Base-by-base conservation (phyloP, 2,113 vertebrate species). In the Notothenia rossii region DNA sequence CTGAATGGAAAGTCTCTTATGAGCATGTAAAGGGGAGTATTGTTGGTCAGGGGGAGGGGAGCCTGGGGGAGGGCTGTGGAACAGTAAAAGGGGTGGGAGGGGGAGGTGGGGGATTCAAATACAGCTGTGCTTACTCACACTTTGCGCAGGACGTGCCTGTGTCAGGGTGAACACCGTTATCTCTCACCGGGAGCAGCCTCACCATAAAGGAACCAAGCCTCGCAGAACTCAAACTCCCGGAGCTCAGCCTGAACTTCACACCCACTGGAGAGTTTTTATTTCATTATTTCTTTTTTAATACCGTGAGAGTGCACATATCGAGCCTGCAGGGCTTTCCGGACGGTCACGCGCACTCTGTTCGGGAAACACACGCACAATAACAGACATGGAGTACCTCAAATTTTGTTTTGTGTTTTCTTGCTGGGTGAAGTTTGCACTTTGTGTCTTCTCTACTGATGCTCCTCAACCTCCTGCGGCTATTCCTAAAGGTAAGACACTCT, bases 401-500 rank as follows among this genome's bases (percentile, higher is more conserved):
- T 89, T 89, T 81, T 83, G 67, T 82, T 70, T 93, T 6, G 20
- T 93, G 56, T 79, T 87, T 63, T 89, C 87, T 11, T 84, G 73
- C 77, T 86, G 90, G 80, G 43, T 92, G 48, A 86, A 76, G 55
- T 81, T 85, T 75, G 68, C 85, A 29, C 7, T 54, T 68, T 77
- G 79, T 45, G 58, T 91, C 33, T 82, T 12, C 48, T 77, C 84
- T 59, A 76, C 49, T 62, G 91, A 90, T 33, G 46, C 46, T 11
- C 82, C 88, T 40, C 86, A 77, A 56, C 7, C 82, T 12, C 62
- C 68, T 29, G 83, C 64, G 33, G 71, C 86, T 40, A 83, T 94
- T 75, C 86, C 94, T 59, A 63, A 95, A 96, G 97, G 97, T 97
- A 95, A 95, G 92, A 14, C 75, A 74, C 60, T 4, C 29, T 29